Conservation (phyloP, 30 jellyfish, hydroid and myxozoan genomes). For the Aurelia sp. region DNA sequence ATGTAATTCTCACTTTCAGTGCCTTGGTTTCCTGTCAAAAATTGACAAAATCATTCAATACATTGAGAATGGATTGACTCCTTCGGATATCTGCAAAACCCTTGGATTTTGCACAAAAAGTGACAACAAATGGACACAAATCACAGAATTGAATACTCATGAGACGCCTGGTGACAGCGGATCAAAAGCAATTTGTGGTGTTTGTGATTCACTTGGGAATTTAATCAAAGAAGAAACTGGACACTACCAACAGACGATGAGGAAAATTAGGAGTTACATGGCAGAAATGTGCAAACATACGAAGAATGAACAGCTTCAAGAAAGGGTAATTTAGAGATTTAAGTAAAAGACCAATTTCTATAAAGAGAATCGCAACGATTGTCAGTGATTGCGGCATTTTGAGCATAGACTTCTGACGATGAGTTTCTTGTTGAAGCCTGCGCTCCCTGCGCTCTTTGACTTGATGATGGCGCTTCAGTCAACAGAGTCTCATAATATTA, state of each 20-base stretch:
- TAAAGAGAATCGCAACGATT: too few relatives aligned
- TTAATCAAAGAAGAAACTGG: neutral
- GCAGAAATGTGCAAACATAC: slow-evolving; percentile 6
- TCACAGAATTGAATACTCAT: neutral
- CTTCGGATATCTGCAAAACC: slow-evolving; percentile 14
- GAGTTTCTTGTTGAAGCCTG: too few relatives aligned
- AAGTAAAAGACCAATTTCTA: too few relatives aligned
- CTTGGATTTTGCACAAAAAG: slow-evolving; percentile 15
- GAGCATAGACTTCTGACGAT: too few relatives aligned
- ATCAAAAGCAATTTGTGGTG: neutral
- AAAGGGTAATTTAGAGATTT: too few relatives aligned
- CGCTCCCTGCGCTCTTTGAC: too few relatives aligned
- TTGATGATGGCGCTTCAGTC: too few relatives aligned
- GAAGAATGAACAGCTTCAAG: neutral
- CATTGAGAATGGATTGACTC: slow-evolving; percentile 13
- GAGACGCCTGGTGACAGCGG: neutral
- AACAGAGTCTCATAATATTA: too few relatives aligned
- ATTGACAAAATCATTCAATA: slow-evolving; percentile 1
- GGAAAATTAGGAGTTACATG: neutral
- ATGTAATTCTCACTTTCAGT: neutral
- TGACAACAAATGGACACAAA: neutral
- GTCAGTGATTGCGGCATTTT: too few relatives aligned
- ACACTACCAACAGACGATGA: neutral
- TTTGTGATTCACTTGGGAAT: slow-evolving; percentile 28
- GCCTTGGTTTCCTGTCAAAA: slow-evolving; percentile 14